phyloP scores from a whole-genome alignment of 2,113 vertebrate species.

The Pteropus alecto region DNA sequence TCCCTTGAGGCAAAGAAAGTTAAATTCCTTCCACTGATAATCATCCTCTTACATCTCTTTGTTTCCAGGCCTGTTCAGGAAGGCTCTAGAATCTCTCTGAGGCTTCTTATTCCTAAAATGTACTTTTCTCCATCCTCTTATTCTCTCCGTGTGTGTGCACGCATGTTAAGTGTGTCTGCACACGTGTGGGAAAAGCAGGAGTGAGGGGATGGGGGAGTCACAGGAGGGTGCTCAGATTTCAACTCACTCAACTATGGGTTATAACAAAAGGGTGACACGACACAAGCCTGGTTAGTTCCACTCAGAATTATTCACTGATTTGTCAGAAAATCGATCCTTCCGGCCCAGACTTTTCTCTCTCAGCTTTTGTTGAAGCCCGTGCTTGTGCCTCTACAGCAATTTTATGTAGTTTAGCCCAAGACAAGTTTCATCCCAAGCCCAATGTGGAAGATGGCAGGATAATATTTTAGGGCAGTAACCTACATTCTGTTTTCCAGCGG shows the following conservation, averaged over 20 bases:
- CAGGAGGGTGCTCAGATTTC: background rate
- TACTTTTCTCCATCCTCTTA: background rate
- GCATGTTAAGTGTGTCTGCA: fast-evolving
- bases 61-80: background rate
- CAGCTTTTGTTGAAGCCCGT: background rate
- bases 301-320: slow-evolving; percentile 14
- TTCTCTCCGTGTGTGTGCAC: background rate
- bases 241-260: background rate
- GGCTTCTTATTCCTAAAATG: background rate
- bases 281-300: background rate
- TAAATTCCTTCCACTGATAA: slow-evolving; percentile 27
- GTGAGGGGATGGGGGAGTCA: background rate
- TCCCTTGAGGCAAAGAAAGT: background rate
- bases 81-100: background rate
- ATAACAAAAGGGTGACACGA: background rate
- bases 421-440: background rate
- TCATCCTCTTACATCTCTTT: background rate
- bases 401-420: background rate
- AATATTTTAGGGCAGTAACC: background rate
- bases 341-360: slow-evolving; percentile 1
- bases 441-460: too few relatives aligned
- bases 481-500: background rate
- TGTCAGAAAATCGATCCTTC: slow-evolving; percentile 46
- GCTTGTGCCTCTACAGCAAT: background rate
- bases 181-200: background rate